Evolutionary conservation across 2,888 invertebrate species (phyloP).

Genomic region (Meloe dianella): DNA sequence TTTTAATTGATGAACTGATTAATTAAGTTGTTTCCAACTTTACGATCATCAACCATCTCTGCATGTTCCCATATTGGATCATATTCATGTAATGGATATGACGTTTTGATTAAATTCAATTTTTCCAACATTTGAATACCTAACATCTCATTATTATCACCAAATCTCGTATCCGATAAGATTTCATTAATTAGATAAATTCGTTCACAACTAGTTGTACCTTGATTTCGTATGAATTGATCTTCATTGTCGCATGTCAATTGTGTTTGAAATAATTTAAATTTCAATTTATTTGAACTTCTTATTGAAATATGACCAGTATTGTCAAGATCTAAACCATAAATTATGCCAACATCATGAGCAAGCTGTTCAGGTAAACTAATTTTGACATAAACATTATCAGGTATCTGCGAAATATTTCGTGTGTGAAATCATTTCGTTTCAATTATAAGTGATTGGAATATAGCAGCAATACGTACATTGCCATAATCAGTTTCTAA

Average conservation of each 20-base stretch:
- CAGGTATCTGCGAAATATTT: background rate
- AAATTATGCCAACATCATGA: background rate
- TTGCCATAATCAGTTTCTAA: background rate
- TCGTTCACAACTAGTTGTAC: slow-evolving; percentile 16
- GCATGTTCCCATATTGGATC: slow-evolving; percentile 1
- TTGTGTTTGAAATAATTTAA: background rate
- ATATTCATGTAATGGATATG: background rate
- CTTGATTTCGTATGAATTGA: background rate
- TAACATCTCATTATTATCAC: background rate
- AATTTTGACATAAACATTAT: background rate
- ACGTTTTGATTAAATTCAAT: background rate
- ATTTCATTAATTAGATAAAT: slow-evolving; percentile 17
- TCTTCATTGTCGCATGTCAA: background rate
- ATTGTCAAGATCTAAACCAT: background rate
- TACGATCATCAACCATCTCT: background rate
- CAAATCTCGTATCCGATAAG: slow-evolving; percentile 14
- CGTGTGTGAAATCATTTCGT: no score
- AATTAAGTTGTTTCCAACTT: background rate
- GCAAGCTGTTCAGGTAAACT: background rate
- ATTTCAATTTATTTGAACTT: background rate
- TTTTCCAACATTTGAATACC: background rate
- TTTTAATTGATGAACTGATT: background rate
- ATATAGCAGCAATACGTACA: background rate
- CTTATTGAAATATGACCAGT: background rate
- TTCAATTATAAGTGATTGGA: background rate